A percentile compares a stretch with the other conserved stretches of the same genome.
Conservation (phyloP, 2,888 invertebrate species). For the Platycnemis pennipes region DNA sequence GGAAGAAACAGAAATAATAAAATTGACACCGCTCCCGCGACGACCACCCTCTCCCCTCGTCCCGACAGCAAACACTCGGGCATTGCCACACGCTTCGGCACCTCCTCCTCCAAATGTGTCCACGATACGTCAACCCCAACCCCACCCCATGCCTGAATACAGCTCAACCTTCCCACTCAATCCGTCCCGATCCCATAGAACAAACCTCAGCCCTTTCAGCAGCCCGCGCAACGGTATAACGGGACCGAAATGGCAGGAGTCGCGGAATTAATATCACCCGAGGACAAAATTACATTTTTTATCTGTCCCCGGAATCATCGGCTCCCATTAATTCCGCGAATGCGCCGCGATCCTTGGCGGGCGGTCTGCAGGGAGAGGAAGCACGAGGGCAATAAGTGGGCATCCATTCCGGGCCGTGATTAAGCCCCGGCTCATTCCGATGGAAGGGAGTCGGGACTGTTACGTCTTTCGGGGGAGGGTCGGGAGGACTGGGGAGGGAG, state of each 20-base stretch:
- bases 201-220: too few relatives aligned
- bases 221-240: neutral
- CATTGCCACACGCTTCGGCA: too few relatives aligned
- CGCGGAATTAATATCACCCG: neutral
- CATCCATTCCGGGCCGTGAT: neutral
- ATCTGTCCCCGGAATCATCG: neutral
- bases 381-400: neutral
- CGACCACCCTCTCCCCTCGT: neutral
- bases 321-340: neutral
- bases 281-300: conserved; percentile 25
- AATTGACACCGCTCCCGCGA: neutral
- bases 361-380: neutral
- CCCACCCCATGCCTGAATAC: too few relatives aligned
- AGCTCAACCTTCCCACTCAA: too few relatives aligned
- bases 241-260: neutral
- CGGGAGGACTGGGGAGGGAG: neutral
- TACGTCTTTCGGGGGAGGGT: neutral
- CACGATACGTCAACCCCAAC: too few relatives aligned
- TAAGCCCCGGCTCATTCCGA: neutral
- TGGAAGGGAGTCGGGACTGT: neutral
- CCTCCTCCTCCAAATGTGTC: too few relatives aligned
- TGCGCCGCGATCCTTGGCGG: neutral
- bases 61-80: too few relatives aligned
- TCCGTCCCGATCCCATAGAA: too few relatives aligned
- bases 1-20: conserved; percentile 29